Percentiles rank a stretch among this genome's conserved stretches.
Conservation (phyloP, 2,888 invertebrate species). For the Siphlonurus alternatus region DNA sequence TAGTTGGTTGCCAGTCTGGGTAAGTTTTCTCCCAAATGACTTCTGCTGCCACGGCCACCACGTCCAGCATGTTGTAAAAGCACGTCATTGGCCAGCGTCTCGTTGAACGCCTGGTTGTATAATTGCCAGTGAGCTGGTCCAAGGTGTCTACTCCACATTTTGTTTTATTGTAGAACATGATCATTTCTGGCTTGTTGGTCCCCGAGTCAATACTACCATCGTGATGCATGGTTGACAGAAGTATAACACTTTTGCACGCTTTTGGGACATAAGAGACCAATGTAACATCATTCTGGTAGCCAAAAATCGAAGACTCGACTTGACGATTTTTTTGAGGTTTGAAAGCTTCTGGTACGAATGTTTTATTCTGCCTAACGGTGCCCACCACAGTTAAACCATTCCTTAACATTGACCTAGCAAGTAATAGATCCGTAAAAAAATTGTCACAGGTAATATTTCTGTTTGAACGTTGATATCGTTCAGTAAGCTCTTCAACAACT, state of each 20-base stretch:
- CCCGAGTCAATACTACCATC: not conserved
- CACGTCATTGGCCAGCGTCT: not conserved
- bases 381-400: not conserved
- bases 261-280: not conserved
- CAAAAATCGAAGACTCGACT: not conserved
- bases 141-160: constrained; percentile 2
- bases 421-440: not conserved
- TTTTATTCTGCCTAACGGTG: not conserved
- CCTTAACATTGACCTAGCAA: not conserved
- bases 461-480: not conserved
- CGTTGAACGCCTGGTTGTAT: not conserved
- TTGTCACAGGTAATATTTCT: not conserved
- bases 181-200: not conserved
- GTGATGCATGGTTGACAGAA: not conserved
- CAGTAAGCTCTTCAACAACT: not conserved
- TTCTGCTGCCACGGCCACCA: not conserved
- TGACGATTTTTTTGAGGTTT: no score
- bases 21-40: not conserved
- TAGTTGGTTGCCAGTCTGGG: not conserved
- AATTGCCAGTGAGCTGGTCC: not conserved
- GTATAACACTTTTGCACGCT: not conserved
- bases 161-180: constrained; percentile 1
- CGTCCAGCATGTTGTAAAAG: constrained; percentile 1
- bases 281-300: not conserved
- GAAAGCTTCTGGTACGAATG: not conserved